These are phyloP conservation scores for Eupithecia centaureata DNA, from an alignment of 2,888 invertebrate species.

Conservation along the genomic window DNA sequence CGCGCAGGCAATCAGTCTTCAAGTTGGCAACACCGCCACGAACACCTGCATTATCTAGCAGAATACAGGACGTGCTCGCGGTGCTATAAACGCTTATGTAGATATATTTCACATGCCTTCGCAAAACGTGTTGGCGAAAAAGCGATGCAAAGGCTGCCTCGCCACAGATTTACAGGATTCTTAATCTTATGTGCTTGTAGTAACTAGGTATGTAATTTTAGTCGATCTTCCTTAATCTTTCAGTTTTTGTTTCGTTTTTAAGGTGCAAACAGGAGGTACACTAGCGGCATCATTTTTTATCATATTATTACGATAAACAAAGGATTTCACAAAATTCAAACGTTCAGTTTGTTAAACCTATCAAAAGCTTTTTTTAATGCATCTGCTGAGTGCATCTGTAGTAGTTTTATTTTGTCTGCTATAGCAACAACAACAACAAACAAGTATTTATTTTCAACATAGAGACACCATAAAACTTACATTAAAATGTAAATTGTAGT, in stretches of 20 bases:
- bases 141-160: background rate
- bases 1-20: conserved; percentile 23
- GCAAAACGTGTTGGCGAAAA: conserved; percentile 9
- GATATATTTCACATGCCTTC: background rate
- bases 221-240: background rate
- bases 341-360: too few relatives aligned
- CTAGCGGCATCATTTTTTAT: too few relatives aligned
- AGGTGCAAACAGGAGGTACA: too few relatives aligned
- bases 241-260: background rate
- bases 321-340: too few relatives aligned
- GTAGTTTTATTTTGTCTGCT: too few relatives aligned
- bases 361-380: too few relatives aligned
- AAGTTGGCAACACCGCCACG: conserved; percentile 20
- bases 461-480: too few relatives aligned
- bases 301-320: too few relatives aligned
- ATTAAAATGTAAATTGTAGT: too few relatives aligned
- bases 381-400: too few relatives aligned
- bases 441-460: too few relatives aligned
- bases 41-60: conserved; percentile 20
- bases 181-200: background rate
- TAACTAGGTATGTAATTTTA: background rate
- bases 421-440: too few relatives aligned
- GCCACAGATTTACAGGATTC: background rate
- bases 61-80: conserved; percentile 16
- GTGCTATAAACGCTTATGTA: conserved; percentile 10